phyloP scores from a whole-genome alignment of 2,888 invertebrate species.

The Myopa testacea region DNA sequence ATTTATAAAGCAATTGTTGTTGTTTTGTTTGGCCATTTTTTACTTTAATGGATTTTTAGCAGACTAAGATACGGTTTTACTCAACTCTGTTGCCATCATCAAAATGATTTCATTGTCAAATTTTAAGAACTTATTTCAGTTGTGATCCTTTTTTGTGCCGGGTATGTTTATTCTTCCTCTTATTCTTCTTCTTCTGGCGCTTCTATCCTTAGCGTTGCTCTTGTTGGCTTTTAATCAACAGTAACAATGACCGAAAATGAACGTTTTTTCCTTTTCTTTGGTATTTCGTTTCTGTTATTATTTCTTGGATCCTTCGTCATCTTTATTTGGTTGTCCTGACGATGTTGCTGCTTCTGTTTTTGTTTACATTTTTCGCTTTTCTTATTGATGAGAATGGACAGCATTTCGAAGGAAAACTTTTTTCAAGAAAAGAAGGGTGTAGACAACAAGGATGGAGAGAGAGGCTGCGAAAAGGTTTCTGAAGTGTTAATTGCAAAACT shows the following conservation, averaged over 20 bases:
- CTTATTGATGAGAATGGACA: not conserved
- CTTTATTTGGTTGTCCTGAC: too few species aligned
- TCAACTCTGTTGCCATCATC: not conserved
- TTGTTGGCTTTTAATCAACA: constrained; percentile 33
- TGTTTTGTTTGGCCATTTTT: not conserved
- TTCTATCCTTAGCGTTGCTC: not conserved
- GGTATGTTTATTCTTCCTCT: too few species aligned
- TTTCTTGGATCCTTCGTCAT: not conserved
- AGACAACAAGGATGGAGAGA: not conserved
- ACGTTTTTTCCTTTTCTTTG: not conserved
- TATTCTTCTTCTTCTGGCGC: not conserved
- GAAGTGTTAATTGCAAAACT: not conserved
- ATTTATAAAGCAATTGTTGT: too few species aligned
- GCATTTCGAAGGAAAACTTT: not conserved
- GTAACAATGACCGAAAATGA: not conserved
- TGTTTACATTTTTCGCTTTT: too few species aligned
- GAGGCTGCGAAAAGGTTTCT: not conserved
- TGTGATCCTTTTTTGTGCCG: too few species aligned
- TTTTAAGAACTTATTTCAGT: too few species aligned
- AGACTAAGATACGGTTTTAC: not conserved
- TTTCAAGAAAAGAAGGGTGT: not conserved
- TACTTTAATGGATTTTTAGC: not conserved
- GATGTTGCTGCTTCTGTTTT: too few species aligned
- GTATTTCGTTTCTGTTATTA: not conserved
- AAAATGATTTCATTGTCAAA: constrained; percentile 2